These are phyloP conservation scores for Holothuria glaberrima DNA, from an alignment of 35 echinoderm and acorn worm species.

Conservation along the genomic window DNA sequence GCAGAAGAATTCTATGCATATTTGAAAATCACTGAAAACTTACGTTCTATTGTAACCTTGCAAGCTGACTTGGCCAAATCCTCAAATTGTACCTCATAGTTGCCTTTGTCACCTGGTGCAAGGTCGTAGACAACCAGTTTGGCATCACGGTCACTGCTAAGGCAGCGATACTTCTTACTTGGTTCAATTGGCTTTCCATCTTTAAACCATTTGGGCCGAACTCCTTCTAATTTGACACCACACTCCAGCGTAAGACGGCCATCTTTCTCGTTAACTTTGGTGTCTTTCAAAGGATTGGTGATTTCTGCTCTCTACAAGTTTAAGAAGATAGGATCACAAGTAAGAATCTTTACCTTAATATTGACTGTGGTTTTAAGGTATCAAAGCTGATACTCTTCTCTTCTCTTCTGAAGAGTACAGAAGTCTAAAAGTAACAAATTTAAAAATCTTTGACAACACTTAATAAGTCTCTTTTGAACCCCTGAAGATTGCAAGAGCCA, in stretches of 20 bases:
- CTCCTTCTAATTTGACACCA: conserved; percentile 69
- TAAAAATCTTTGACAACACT: too few relatives aligned
- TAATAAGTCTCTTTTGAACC: too few relatives aligned
- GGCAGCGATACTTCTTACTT: conserved; percentile 84
- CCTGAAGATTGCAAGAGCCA: too few relatives aligned
- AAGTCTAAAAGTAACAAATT: too few relatives aligned
- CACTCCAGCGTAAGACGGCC: conserved; percentile 71
- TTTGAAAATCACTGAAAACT: conserved; percentile 26
- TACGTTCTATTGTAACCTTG: conserved; percentile 83
- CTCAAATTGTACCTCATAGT: conserved; percentile 82
- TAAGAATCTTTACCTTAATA: background rate
- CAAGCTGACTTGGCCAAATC: conserved; percentile 75
- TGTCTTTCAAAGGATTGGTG: conserved; percentile 74
- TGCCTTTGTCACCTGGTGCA: conserved; percentile 62
- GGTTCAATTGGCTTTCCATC: conserved; percentile 77
- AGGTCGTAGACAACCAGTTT: conserved; percentile 78
- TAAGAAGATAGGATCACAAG: background rate
- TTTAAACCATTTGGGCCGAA: conserved; percentile 89
- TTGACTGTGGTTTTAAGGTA: too few relatives aligned
- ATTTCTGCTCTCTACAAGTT: conserved; percentile 69
- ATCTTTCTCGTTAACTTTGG: conserved; percentile 76
- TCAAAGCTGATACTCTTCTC: too few relatives aligned
- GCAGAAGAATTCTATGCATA: too few relatives aligned
- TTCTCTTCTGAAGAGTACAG: too few relatives aligned
- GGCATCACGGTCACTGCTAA: conserved; percentile 49